phyloP scores from a whole-genome alignment of 2,888 invertebrate species.

The Chironomus riparius region DNA sequence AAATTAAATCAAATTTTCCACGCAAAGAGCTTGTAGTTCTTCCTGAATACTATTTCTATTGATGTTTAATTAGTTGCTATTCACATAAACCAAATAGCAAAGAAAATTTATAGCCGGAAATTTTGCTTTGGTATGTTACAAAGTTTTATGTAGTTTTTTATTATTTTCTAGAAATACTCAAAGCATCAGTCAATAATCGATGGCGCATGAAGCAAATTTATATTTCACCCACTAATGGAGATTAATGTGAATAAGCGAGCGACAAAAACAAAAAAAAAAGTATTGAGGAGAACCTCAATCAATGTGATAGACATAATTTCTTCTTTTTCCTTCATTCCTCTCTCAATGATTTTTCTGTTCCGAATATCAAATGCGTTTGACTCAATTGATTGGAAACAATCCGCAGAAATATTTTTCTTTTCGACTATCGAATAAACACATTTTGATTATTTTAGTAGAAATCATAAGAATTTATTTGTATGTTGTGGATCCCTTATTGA shows the following conservation, averaged over 20 bases:
- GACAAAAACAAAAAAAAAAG: not conserved
- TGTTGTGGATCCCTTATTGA: not conserved
- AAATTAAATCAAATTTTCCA: too few relatives aligned
- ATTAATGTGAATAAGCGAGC: not conserved
- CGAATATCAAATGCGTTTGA: not conserved
- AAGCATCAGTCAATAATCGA: not conserved
- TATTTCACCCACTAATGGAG: not conserved
- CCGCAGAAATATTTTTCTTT: not conserved
- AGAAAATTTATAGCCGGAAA: not conserved
- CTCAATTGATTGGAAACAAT: not conserved
- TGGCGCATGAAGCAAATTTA: conserved; percentile 1
- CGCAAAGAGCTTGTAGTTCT: too few relatives aligned
- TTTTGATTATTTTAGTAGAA: not conserved
- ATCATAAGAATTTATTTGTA: not conserved
- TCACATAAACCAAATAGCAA: not conserved
- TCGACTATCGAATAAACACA: not conserved
- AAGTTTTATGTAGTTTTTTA: not conserved
- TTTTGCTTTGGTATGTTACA: not conserved
- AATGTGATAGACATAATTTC: too few relatives aligned
- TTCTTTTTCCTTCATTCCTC: too few relatives aligned
- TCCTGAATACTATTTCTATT: too few relatives aligned
- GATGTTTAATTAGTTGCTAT: too few relatives aligned
- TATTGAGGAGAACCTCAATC: too few relatives aligned
- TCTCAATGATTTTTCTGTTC: not conserved
- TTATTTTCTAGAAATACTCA: not conserved